Percentiles rank a stretch among this genome's conserved stretches.
Evolutionary conservation across 2,888 invertebrate species (phyloP).

Genomic region (Stenoptilia bipunctidactyla): DNA sequence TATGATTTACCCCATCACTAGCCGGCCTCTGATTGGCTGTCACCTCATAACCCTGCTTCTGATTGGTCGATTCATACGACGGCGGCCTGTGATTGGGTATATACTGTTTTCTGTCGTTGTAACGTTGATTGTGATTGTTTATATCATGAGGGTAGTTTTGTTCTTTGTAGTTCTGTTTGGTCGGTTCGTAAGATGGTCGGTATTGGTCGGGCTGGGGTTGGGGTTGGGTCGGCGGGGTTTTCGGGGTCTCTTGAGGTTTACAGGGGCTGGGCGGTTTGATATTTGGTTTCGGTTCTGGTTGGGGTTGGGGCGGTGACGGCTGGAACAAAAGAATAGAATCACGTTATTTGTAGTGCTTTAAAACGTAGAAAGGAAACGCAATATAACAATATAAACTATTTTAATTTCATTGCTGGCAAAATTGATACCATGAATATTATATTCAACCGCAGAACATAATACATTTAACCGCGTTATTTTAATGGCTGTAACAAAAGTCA

Average conservation of each 20-base stretch:
- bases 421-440: too few species aligned
- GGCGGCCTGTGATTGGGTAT: constrained; percentile 12
- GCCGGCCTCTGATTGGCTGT: constrained; percentile 12
- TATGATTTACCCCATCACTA: constrained; percentile 11
- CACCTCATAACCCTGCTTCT: constrained; percentile 9
- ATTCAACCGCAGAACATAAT: too few species aligned
- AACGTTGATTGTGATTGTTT: constrained; percentile 7
- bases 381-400: too few species aligned
- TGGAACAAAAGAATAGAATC: too few species aligned
- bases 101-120: constrained; percentile 2
- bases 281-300: constrained; percentile 17
- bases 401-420: too few species aligned
- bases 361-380: too few species aligned
- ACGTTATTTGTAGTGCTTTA: too few species aligned
- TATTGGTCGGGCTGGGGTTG: neutral
- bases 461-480: too few species aligned
- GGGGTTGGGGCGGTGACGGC: neutral
- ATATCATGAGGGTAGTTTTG: constrained; percentile 8
- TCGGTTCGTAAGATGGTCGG: neutral
- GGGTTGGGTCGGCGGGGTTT: neutral
- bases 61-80: constrained; percentile 3
- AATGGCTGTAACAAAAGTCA: too few species aligned
- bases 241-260: constrained; percentile 3
- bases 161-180: neutral
- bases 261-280: constrained; percentile 2